Evolutionary conservation across 92 coral and sea anemone species (phyloP).

Genomic region (Phenganax subtilis): DNA sequence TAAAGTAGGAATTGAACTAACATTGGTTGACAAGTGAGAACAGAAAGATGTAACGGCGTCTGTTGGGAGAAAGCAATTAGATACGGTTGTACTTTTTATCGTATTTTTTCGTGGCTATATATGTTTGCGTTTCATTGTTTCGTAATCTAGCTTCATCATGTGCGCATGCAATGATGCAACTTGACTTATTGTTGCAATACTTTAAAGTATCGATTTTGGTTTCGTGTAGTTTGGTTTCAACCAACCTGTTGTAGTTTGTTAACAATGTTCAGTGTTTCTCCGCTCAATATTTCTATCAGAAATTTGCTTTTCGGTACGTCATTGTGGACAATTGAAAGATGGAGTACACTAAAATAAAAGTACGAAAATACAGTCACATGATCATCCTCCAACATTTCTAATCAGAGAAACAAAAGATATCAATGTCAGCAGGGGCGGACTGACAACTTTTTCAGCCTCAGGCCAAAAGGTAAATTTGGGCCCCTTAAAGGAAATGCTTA

Average conservation of each 20-base stretch:
- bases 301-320: conserved; percentile 13
- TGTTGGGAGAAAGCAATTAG: conserved; percentile 10
- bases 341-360: conserved; percentile 38
- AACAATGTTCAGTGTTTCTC: conserved; percentile 28
- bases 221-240: background rate
- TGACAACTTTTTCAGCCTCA: no score
- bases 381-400: background rate
- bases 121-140: no score
- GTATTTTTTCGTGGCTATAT: no score
- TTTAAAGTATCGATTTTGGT: no score
- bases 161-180: no score
- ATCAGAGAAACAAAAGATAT: background rate
- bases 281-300: conserved; percentile 33
- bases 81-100: no score
- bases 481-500: no score
- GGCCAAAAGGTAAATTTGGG: no score
- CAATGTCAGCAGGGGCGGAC: background rate
- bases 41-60: conserved; percentile 94
- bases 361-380: background rate
- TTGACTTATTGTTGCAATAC: no score
- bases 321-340: conserved; percentile 42
- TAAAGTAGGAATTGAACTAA: conserved; percentile 57
- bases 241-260: conserved; percentile 47
- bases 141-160: no score
- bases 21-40: conserved; percentile 73